These are phyloP conservation scores for Cirrhinus molitorella DNA, from an alignment of 2,797 vertebrate genomes.

Conservation along the genomic window DNA sequence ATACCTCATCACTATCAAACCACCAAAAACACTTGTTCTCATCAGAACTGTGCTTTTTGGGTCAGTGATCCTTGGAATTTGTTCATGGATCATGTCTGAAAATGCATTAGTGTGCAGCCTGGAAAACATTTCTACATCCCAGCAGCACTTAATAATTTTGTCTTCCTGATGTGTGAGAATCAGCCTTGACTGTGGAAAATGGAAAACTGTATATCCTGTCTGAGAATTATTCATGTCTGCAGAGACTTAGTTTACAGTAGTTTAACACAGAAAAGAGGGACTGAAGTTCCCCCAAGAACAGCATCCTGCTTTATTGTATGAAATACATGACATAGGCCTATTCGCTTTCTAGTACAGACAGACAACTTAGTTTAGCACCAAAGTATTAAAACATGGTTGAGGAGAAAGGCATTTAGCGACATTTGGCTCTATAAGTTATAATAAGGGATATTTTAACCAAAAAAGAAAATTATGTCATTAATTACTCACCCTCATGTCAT, in stretches of 20 bases:
- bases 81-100: constrained; percentile 1
- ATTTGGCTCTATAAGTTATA: not conserved
- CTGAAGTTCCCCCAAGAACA: not conserved
- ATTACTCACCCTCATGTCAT: too few relatives aligned
- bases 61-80: constrained; percentile 12
- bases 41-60: not conserved
- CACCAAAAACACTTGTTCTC: not conserved
- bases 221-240: constrained; percentile 40
- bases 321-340: constrained; percentile 19
- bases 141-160: not conserved
- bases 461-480: too few relatives aligned
- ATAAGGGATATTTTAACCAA: not conserved
- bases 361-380: not conserved
- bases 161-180: not conserved
- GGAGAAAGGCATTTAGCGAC: not conserved
- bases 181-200: constrained; percentile 17
- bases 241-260: constrained; percentile 14
- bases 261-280: not conserved
- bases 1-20: not conserved
- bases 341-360: constrained; percentile 1
- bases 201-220: constrained; percentile 1
- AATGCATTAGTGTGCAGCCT: constrained; percentile 1
- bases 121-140: not conserved
- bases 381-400: not conserved
- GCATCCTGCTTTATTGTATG: constrained; percentile 1